Evolutionary conservation across 2,113 vertebrate genomes (phyloP).

Genomic region (Climacteris rufus): DNA sequence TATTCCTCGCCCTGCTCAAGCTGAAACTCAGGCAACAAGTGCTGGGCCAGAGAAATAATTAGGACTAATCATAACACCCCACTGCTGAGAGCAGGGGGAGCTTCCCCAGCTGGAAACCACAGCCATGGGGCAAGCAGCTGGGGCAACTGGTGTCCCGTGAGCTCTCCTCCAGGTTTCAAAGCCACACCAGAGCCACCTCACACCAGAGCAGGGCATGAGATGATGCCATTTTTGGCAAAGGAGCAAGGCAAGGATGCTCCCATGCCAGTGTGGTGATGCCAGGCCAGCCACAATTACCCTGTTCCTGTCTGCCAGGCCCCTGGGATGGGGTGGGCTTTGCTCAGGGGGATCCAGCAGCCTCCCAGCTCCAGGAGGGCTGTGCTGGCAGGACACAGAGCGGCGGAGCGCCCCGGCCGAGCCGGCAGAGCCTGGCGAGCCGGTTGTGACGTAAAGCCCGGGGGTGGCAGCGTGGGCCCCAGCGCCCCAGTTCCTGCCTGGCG

Average conservation of each 20-base stretch:
- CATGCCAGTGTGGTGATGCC: rapidly evolving
- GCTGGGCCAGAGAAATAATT: background rate
- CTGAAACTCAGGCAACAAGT: background rate
- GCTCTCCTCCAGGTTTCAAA: background rate
- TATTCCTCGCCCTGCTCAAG: background rate
- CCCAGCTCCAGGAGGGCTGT: background rate
- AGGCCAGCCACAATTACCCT: background rate
- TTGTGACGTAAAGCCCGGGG: constrained; percentile 1
- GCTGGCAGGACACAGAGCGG: rapidly evolving
- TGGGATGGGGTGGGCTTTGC: background rate
- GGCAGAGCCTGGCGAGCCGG: constrained; percentile 1
- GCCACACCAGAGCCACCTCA: rapidly evolving
- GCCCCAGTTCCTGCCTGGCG: background rate
- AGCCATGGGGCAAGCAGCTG: background rate
- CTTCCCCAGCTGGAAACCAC: background rate
- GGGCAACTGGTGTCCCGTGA: background rate
- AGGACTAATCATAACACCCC: background rate
- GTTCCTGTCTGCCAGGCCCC: background rate
- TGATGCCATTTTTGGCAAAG: rapidly evolving
- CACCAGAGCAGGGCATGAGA: rapidly evolving
- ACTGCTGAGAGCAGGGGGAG: background rate
- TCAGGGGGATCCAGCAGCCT: background rate
- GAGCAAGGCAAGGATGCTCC: background rate
- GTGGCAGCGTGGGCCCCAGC: background rate
- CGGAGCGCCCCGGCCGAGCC: rapidly evolving